Evolutionary conservation across 1,140 invertebrate genomes (phyloP), one percentile per base, ranked within the genome.

Genomic region (Whitmania pigra): DNA sequence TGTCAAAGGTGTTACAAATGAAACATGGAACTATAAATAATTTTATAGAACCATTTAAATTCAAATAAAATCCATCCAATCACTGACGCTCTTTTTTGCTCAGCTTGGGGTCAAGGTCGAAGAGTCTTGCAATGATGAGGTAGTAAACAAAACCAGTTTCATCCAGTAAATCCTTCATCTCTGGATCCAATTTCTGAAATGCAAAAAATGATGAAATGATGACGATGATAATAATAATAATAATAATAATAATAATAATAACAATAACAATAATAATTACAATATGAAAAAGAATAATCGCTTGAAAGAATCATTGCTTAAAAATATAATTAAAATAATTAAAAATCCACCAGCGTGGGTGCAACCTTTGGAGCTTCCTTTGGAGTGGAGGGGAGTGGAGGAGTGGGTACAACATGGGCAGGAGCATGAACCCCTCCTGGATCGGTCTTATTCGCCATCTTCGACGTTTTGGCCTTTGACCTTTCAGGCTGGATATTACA

Each of bases 111-210:
- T 74, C 73, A 20, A 74, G 60, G 31, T 74, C 73, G 49, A 60
- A 72, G 13, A 71, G n/a, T 55, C 73, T 36, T 6, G 73, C 73
- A 67, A 74, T 69, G 70, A 74, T 74, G 40, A 72, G 43, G 69
- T 74, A 74, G 31, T 49, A 74, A 29, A 49, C 36, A 43, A 74
- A 72, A 22, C 73, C 73, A 22, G 72, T 70, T 18, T 72, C 71
- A 67, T 70, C 69, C 31, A 60, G 20, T 31, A 36, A 18, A 2
- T 72, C 70, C 53, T 68, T 71, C 67, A 81, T 49, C 2, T 77
- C 78, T 9, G 73, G 63, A 49, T 29, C 55, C 20, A 31, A 67
- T 29, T 43, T 67, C 57, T 74, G 36, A 15, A 73, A 49, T 36
- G 31, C 31, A 36, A 36, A 3, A 15, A 73, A 49, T 36, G 31